These are phyloP conservation scores for Hypomesus transpacificus DNA, from an alignment of 2,113 vertebrate species.

Conservation along the genomic window DNA sequence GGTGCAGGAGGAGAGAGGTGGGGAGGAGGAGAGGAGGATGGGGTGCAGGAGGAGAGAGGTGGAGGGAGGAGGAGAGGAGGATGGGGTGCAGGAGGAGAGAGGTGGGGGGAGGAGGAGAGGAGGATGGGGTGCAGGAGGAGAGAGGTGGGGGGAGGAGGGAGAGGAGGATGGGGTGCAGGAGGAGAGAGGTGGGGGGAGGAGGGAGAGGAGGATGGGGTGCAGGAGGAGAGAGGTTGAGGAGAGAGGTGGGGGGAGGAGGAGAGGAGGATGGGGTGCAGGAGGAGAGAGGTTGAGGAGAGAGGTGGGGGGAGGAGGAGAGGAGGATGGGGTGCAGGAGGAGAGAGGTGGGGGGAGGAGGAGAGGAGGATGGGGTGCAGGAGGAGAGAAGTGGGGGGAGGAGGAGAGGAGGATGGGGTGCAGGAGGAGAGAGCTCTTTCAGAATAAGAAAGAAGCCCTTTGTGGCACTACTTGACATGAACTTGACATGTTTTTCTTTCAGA, in stretches of 20 bases:
- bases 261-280: background rate
- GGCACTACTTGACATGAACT: no score
- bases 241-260: background rate
- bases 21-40: no score
- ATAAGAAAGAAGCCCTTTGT: no score
- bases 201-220: no score
- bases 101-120: no score
- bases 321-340: no score
- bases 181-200: no score
- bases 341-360: background rate
- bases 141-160: background rate
- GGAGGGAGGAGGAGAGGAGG: background rate
- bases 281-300: no score
- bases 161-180: background rate
- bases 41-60: background rate
- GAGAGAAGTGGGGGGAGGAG: background rate
- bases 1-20: background rate
- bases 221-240: no score
- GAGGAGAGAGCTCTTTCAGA: background rate
- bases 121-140: background rate
- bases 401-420: background rate
- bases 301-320: background rate
- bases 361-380: background rate
- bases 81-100: background rate
- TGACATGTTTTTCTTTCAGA: conserved; percentile 65